Conservation (phyloP, 1,140 invertebrate species). For the Drosophila pseudoananassae region DNA sequence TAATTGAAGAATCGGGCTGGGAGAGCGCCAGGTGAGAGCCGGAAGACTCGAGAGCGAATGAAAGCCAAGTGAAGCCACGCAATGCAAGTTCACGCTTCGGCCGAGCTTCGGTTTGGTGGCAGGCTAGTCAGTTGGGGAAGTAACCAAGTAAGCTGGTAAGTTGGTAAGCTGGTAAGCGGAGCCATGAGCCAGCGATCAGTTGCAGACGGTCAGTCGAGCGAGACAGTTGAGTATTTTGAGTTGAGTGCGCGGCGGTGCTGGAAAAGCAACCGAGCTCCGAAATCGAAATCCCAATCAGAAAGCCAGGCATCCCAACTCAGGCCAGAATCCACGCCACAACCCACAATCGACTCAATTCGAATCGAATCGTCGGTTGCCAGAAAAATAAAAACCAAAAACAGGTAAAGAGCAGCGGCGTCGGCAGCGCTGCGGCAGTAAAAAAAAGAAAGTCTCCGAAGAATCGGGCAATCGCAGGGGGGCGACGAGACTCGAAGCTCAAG, state of each 20-base stretch:
- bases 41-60: constrained; percentile 34
- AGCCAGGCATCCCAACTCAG: constrained; percentile 37
- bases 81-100: constrained; percentile 44
- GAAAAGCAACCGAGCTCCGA: constrained; percentile 63
- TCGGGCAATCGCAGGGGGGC: constrained; percentile 34
- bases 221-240: constrained; percentile 73
- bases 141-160: constrained; percentile 7
- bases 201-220: constrained; percentile 83
- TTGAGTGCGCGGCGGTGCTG: constrained; percentile 76
- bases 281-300: constrained; percentile 35
- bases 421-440: constrained; percentile 32
- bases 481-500: constrained; percentile 18
- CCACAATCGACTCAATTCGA: constrained; percentile 39
- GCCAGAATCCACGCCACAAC: constrained; percentile 32
- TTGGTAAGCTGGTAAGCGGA: constrained; percentile 75
- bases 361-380: constrained; percentile 18
- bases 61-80: constrained; percentile 35
- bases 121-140: neutral
- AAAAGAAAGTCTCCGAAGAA: constrained; percentile 71
- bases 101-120: constrained; percentile 22
- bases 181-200: constrained; percentile 75
- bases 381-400: constrained; percentile 43
- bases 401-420: constrained; percentile 32
- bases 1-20: constrained; percentile 68
- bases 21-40: constrained; percentile 17